Evolutionary conservation across 2,888 invertebrate genomes (phyloP), one percentile per base, ranked within the genome.

Genomic region (Calameuta pallipes): DNA sequence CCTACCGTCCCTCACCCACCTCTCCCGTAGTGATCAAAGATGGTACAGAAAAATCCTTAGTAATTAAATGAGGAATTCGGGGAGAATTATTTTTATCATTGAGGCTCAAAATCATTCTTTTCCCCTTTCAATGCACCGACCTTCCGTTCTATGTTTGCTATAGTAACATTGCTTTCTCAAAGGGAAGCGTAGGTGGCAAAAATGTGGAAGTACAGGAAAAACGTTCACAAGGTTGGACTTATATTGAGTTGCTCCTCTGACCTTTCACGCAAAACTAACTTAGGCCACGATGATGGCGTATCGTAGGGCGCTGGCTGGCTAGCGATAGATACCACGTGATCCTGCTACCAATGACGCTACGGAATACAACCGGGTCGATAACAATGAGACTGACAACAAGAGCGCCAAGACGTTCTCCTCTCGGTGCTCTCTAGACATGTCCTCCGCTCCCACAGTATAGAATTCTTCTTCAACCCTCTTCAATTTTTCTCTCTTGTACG

Each of bases 321-420:
- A 30, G 71, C 80, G 78, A 83, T 83, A 78, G 83, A 83, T 80
- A 56, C 56, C 81, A 84, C 84, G 84, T 83, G 84, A 83, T 84
- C 83, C 36, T 35, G 83, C 81, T 83, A 83, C 84, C 83, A 83
- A 83, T 83, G 84, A 83, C 75, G 83, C 77, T 75, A 68, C 80
- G 78, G 81, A 77, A 83, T 77, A 78, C 80, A 80, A 80, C 73
- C 80, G 82, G 80, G 83, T 84, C 83, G 85, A 84, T 84, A 85
- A 84, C 85, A 84, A 83, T 84, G 82, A 84, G 76, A 85, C 80
- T 80, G 82, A 83, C 83, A 83, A 84, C 78, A 73, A 75, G 73
- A 74, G 70, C 75, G 76, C 79, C 69, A 75, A 34, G 31, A 31
- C 30, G 9, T 23, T 23, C 71, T 30, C 15, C 71, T 71, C 71